phyloP scores from a whole-genome alignment of 2,888 invertebrate genomes.

The Cabera pusaria region DNA sequence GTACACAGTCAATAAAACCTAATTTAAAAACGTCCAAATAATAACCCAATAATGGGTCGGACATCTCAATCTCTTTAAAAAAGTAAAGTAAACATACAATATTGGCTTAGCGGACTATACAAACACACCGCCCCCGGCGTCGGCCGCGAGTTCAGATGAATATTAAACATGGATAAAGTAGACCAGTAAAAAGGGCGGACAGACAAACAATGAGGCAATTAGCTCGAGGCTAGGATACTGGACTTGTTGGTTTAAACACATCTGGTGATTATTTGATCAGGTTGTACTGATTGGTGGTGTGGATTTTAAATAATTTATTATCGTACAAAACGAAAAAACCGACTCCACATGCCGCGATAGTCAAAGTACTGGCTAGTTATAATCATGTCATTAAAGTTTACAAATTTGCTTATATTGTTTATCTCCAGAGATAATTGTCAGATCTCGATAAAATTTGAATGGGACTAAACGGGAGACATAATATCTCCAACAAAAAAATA shows the following conservation, averaged over 20 bases:
- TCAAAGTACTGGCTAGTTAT: too few relatives aligned
- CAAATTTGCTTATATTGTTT: too few relatives aligned
- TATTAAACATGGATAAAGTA: conserved; percentile 53
- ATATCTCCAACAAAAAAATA: too few relatives aligned
- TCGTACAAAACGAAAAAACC: too few relatives aligned
- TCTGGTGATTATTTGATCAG: conserved; percentile 43
- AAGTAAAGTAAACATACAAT: conserved; percentile 57
- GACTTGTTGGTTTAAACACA: conserved; percentile 46
- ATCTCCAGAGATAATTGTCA: too few relatives aligned
- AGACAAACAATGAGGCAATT: conserved; percentile 59
- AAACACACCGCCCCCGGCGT: conserved; percentile 56
- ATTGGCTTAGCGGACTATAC: conserved; percentile 62
- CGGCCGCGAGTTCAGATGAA: conserved; percentile 44
- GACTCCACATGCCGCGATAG: too few relatives aligned
- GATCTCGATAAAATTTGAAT: too few relatives aligned
- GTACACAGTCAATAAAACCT: conserved; percentile 31
- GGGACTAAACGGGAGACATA: too few relatives aligned
- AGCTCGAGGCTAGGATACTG: conserved; percentile 59
- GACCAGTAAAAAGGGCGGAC: too few relatives aligned
- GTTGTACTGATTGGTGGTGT: conserved; percentile 14
- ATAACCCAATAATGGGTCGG: conserved; percentile 41
- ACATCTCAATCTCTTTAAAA: conserved; percentile 55
- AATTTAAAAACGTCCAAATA: conserved; percentile 36
- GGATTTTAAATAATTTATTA: too few relatives aligned
- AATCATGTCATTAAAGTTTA: too few relatives aligned